A percentile compares a stretch with the other conserved stretches of the same genome.
Evolutionary conservation across 2,113 vertebrate species (phyloP).

Genomic region (Junco hyemalis): DNA sequence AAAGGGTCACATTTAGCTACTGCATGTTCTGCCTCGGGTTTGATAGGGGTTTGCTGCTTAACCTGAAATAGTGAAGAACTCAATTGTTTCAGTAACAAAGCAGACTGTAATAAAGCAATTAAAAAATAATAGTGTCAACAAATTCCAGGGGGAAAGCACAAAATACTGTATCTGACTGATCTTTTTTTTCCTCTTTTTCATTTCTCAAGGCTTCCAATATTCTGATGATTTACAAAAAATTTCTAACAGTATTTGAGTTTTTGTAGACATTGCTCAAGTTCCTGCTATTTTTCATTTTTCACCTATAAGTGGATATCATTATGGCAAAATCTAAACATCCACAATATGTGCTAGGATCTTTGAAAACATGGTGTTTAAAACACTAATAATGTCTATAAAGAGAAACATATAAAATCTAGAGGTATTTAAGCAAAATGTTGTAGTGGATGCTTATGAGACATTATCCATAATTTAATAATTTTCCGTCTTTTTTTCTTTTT

Average conservation of each 20-base stretch:
- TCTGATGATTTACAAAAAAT: neutral
- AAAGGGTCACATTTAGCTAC: neutral
- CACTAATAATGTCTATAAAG: neutral
- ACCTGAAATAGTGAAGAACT: neutral
- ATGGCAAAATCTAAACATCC: neutral
- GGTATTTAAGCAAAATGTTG: neutral
- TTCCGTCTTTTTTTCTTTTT: neutral
- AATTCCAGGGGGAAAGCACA: neutral
- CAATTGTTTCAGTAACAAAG: neutral
- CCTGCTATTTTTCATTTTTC: neutral
- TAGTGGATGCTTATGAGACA: neutral
- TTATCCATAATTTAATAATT: neutral
- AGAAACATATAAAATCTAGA: neutral
- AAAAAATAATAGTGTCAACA: neutral
- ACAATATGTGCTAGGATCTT: neutral
- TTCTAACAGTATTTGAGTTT: neutral
- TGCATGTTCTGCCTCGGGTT: neutral
- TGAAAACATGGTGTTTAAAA: neutral
- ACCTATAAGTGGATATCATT: neutral
- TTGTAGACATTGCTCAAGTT: rapidly evolving
- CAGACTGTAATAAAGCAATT: neutral
- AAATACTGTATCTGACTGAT: neutral
- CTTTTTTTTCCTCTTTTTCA: neutral
- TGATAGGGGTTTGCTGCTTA: neutral
- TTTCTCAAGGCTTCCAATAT: neutral